Conservation (phyloP, 1,140 invertebrate genomes). For the Apis florea region DNA sequence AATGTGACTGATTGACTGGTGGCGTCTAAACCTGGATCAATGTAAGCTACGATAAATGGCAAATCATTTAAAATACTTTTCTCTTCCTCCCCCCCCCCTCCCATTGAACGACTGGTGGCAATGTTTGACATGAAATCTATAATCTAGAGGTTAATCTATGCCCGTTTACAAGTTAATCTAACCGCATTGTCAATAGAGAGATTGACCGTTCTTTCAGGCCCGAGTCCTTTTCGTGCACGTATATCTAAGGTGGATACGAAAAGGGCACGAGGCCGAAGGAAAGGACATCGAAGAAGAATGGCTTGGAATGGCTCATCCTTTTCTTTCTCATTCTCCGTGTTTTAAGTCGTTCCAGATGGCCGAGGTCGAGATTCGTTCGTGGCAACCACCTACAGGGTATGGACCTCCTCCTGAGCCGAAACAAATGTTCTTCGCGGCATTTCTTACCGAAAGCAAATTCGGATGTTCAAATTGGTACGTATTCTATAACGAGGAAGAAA, state of each 20-base stretch:
- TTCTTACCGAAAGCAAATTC: neutral
- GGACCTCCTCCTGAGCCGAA: constrained; percentile 63
- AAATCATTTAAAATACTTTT: neutral
- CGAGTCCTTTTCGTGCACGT: constrained; percentile 63
- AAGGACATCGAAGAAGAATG: constrained; percentile 1
- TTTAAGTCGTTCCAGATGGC: constrained; percentile 77
- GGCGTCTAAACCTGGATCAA: constrained; percentile 12
- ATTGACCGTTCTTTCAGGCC: constrained; percentile 51
- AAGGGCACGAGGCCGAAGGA: constrained; percentile 19
- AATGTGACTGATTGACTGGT: neutral
- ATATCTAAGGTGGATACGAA: neutral
- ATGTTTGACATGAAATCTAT: constrained; percentile 32
- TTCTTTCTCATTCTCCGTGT: constrained; percentile 37
- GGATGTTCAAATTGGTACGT: neutral
- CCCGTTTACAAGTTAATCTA: constrained; percentile 35
- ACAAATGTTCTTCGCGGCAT: constrained; percentile 65
- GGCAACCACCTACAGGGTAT: constrained; percentile 15
- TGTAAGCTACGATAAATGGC: neutral
- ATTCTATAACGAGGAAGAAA: neutral
- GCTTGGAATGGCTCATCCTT: neutral
- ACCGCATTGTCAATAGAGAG: neutral
- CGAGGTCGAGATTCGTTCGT: constrained; percentile 13
- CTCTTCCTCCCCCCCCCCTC: neutral
- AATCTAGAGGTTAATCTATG: constrained; percentile 42
- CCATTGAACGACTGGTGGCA: constrained; percentile 61